Conservation (phyloP, 2,113 vertebrate species). For the Rhodinocichla rosea region DNA sequence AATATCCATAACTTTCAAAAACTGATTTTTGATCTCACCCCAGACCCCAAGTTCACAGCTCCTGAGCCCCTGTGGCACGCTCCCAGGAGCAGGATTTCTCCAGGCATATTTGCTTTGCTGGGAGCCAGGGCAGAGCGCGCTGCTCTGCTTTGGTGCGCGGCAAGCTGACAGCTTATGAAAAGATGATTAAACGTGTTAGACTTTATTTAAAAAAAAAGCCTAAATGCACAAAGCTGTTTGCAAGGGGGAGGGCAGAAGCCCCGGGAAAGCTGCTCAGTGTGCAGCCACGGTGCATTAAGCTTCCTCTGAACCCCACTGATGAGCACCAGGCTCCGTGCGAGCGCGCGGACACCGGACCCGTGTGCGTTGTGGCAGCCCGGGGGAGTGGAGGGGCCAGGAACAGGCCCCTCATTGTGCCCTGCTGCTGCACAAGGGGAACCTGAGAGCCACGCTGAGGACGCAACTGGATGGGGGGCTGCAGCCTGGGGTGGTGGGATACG, state of each 20-base stretch:
- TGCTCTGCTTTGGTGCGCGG: not conserved
- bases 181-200: slow-evolving; percentile 18
- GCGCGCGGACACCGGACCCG: not conserved
- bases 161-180: slow-evolving; percentile 17
- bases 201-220: not conserved
- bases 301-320: not conserved
- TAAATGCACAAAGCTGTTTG: not conserved
- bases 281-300: not conserved
- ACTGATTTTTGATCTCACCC: rapidly evolving
- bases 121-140: rapidly evolving
- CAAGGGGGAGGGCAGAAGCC: not conserved
- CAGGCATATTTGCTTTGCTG: not conserved
- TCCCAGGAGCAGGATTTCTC: not conserved
- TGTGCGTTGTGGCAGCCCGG: rapidly evolving
- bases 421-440: not conserved
- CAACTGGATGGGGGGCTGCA: not conserved
- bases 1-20: not conserved
- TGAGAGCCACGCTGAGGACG: rapidly evolving
- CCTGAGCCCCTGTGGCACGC: rapidly evolving
- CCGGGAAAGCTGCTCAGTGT: not conserved
- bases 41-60: not conserved
- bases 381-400: not conserved
- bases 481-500: rapidly evolving
- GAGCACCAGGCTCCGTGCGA: not conserved
- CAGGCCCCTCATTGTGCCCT: not conserved